Conservation (phyloP, 2,113 vertebrate genomes). For the Mellivora capensis region DNA sequence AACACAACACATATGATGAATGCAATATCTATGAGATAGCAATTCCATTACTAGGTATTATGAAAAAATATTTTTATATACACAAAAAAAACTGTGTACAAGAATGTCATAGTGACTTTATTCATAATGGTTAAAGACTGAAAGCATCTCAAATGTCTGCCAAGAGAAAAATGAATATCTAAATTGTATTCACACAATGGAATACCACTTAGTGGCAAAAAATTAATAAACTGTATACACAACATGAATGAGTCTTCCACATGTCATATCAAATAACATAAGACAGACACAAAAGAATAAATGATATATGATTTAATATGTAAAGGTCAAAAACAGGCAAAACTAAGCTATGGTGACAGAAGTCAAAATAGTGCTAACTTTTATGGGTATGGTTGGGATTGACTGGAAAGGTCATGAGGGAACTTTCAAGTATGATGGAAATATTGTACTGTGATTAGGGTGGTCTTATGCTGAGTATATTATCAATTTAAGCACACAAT, state of each 20-base stretch:
- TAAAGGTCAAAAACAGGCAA: not conserved
- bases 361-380: not conserved
- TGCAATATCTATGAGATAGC: not conserved
- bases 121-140: not conserved
- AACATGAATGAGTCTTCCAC: not conserved
- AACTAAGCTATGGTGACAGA: not conserved
- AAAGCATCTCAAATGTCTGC: not conserved
- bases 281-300: not conserved
- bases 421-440: not conserved
- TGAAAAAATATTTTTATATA: not conserved
- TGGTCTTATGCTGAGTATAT: not conserved
- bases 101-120: not conserved
- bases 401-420: not conserved
- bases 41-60: not conserved
- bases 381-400: not conserved
- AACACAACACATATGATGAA: not conserved
- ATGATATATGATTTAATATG: not conserved
- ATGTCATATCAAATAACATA: not conserved
- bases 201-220: not conserved
- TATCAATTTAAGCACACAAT: not conserved
- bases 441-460: not conserved
- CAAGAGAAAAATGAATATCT: not conserved
- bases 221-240: not conserved
- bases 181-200: not conserved
- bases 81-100: not conserved